These are phyloP conservation scores for Ptilonorhynchus violaceus DNA, from an alignment of 2,113 vertebrate genomes.

Conservation along the genomic window DNA sequence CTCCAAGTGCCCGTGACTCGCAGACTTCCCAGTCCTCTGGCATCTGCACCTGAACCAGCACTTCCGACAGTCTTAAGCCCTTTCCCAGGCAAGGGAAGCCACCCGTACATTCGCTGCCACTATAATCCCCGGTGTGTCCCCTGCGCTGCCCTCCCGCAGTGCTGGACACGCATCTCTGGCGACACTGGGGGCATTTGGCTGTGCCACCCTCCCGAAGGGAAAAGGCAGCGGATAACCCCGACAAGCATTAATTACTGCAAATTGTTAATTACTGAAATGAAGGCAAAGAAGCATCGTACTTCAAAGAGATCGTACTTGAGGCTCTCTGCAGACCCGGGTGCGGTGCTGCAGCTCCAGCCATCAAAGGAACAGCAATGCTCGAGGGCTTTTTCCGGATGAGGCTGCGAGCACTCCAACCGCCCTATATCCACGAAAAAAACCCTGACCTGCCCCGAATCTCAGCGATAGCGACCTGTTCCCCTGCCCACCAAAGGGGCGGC, in stretches of 20 bases:
- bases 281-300: neutral
- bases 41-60: neutral
- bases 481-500: neutral
- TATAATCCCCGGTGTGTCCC: rapidly evolving
- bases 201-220: neutral
- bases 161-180: neutral
- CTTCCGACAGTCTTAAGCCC: neutral
- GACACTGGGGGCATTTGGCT: rapidly evolving
- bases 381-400: neutral
- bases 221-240: neutral
- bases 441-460: neutral
- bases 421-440: rapidly evolving
- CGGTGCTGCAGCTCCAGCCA: neutral
- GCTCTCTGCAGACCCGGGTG: neutral
- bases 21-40: neutral
- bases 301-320: neutral
- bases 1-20: neutral
- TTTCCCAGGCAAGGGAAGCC: neutral
- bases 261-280: rapidly evolving
- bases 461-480: rapidly evolving
- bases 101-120: rapidly evolving
- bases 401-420: neutral
- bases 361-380: neutral
- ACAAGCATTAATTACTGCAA: no score
- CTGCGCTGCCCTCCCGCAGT: neutral